Conservation (phyloP, 2,888 invertebrate species). For the Chaetoderma sp. region DNA sequence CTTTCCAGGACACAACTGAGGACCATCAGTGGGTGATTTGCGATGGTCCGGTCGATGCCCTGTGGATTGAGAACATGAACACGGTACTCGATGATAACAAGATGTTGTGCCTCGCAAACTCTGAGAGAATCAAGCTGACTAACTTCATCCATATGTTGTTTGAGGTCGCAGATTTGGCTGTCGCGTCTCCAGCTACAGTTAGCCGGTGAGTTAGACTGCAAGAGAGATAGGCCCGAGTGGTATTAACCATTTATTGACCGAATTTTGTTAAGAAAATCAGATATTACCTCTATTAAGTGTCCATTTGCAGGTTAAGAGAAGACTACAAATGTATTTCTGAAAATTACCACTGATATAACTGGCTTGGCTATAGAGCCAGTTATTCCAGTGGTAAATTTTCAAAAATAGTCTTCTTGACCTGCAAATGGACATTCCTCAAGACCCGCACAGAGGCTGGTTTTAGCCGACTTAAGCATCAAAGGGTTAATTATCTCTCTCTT, state of each 20-base stretch:
- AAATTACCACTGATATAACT: too few relatives aligned
- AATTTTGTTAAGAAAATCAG: too few relatives aligned
- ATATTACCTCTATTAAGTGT: too few relatives aligned
- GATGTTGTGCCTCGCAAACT: constrained; percentile 91
- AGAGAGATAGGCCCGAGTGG: constrained; percentile 26
- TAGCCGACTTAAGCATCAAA: too few relatives aligned
- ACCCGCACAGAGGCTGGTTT: too few relatives aligned
- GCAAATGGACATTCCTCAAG: too few relatives aligned
- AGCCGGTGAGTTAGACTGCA: constrained; percentile 72
- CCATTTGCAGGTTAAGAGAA: too few relatives aligned
- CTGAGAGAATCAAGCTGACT: constrained; percentile 89
- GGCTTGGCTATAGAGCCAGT: too few relatives aligned
- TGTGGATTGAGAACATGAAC: constrained; percentile 95
- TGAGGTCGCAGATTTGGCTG: constrained; percentile 81
- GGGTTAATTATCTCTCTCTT: background rate
- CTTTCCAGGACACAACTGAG: constrained; percentile 65
- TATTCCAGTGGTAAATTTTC: too few relatives aligned
- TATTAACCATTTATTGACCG: too few relatives aligned
- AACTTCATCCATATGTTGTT: constrained; percentile 91
- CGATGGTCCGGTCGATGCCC: constrained; percentile 90
- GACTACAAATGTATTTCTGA: background rate
- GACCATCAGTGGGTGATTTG: constrained; percentile 92
- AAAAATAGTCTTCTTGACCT: too few relatives aligned
- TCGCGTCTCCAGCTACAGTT: constrained; percentile 93
- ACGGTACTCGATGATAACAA: constrained; percentile 93